Evolutionary conservation across 2,113 vertebrate species (phyloP), one percentile per base, ranked within the genome.

Genomic region (Hiodon alosoides): DNA sequence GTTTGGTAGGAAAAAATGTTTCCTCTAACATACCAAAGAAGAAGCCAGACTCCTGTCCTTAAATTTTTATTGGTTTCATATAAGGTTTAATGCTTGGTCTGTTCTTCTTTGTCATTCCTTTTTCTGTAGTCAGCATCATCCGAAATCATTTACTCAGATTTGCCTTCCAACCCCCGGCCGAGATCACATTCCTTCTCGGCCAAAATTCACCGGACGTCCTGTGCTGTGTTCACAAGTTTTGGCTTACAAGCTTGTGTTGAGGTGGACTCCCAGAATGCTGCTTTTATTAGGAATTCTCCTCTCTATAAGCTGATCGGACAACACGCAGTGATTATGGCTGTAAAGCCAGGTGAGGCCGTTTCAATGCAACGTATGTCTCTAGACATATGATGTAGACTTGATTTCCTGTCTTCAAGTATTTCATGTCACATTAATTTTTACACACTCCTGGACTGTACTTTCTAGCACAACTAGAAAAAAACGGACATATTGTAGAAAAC

Each of bases 171-270:
- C 7, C 81, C 68, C 77, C 73, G 58, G 14, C 17, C 48, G 2
- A 14, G 69, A 77, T 58, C 67, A 54, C 80, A 0, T 72, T 62
- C 14, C 0, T 0, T 0, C 60, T 13, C 48, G 6, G 67, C 73
- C 58, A 79, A 52, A 14, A 75, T 85, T 76, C 4, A 84, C 2
- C 81, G 79, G 68, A 85, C 84, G 65, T 77, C 84, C 67, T 94
- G 93, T 3, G 0, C 67, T 73, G 82, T 81, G 73, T 2, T 82
- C 13, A 14, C 73, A 3, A 80, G 7, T 47, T 11, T 92, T 74
- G 84, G 88, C 79, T 72, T 92, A 10, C 88, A 89, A 67, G 73
- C 84, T 72, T 95, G 92, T 71, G 2, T 92, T 51, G 90, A 85
- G 66, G 11, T 83, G 51, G 74, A 11, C 73, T 83, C 83, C 14